Conservation (phyloP, 2,113 vertebrate species). For the Syrrhaptes paradoxus region DNA sequence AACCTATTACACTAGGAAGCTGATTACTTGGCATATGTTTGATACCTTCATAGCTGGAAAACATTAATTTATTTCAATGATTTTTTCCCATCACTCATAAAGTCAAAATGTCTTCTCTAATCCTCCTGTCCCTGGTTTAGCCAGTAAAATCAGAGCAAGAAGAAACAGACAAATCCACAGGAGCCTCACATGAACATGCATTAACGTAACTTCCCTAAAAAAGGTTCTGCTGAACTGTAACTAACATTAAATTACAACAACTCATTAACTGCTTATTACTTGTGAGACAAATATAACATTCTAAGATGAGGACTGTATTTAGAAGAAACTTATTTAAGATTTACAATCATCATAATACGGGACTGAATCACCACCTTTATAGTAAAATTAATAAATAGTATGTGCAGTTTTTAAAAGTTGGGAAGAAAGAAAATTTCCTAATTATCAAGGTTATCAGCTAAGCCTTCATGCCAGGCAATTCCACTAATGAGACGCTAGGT, state of each 20-base stretch:
- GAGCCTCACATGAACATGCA: not conserved
- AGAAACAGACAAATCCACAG: not conserved
- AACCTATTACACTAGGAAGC: constrained; percentile 71
- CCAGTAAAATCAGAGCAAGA: not conserved
- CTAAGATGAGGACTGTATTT: not conserved
- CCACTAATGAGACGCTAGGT: not conserved
- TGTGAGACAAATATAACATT: not conserved
- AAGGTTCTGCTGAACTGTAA: not conserved
- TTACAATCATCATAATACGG: not conserved
- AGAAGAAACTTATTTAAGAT: not conserved
- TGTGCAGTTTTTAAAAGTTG: not conserved
- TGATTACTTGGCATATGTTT: constrained; percentile 78
- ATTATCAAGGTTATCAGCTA: not conserved
- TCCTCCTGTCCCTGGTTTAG: not conserved
- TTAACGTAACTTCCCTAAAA: not conserved
- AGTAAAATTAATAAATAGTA: not conserved
- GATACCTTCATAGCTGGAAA: constrained; percentile 72
- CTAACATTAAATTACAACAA: not conserved
- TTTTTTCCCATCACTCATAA: constrained; percentile 66
- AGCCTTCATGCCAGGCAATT: not conserved
- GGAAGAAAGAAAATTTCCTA: not conserved
- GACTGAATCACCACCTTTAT: not conserved
- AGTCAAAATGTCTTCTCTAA: constrained; percentile 60
- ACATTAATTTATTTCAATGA: constrained; percentile 75
- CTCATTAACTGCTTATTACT: not conserved